These are phyloP conservation scores for Lithosia quadra DNA, from an alignment of 2,888 invertebrate genomes.

Conservation along the genomic window DNA sequence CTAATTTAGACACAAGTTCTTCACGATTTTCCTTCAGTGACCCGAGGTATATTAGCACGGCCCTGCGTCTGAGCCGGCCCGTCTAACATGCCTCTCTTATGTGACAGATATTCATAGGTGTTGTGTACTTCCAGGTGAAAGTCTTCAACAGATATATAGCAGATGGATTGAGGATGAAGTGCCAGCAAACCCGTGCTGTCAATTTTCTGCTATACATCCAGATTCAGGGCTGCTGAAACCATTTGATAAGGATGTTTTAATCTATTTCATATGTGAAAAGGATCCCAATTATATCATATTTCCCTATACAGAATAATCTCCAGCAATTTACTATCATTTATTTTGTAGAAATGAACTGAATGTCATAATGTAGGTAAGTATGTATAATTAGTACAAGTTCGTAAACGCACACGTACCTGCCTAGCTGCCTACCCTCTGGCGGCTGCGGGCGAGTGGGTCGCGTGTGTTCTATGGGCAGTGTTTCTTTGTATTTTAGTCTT, in stretches of 20 bases:
- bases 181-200: neutral
- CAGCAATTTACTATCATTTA: neutral
- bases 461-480: too few relatives aligned
- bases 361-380: too few relatives aligned
- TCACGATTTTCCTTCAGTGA: too few relatives aligned
- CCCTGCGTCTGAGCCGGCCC: too few relatives aligned
- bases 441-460: neutral
- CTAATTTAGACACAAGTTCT: too few relatives aligned
- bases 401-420: too few relatives aligned
- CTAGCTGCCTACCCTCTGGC: too few relatives aligned
- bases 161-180: neutral
- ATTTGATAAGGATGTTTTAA: accelerated
- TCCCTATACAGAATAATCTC: neutral
- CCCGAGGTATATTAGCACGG: too few relatives aligned
- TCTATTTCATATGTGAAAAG: neutral
- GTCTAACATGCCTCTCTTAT: too few relatives aligned
- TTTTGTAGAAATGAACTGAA: neutral
- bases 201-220: neutral
- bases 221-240: neutral
- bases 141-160: neutral
- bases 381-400: neutral
- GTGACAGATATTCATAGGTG: too few relatives aligned
- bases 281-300: neutral
- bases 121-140: neutral
- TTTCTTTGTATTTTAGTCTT: too few relatives aligned